Evolutionary conservation across 2,888 invertebrate species (phyloP), one percentile per base, ranked within the genome.

Genomic region (Yponomeuta plumbellus): DNA sequence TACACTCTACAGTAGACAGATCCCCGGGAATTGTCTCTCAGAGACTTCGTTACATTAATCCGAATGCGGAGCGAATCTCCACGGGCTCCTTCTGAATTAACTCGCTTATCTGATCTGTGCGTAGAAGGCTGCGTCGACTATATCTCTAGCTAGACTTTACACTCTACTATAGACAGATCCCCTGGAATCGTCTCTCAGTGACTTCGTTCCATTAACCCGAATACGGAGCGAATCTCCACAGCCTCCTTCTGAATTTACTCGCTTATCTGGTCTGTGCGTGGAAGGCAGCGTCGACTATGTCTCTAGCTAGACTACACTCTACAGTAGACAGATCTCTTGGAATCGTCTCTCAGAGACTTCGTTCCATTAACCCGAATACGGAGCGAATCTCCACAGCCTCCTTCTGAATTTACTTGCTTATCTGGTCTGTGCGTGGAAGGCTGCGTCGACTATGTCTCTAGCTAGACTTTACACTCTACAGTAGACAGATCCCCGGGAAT

Each of bases 211-310:
- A 20, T 5, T 21, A 58, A 39, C 3, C 40, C 44, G 34, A 34
- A 11, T 63, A 17, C 21, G 39, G 20, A 39, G 22, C 21, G 11
- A 8, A 26, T 57, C 52, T 6, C 23, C 40, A 3, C 21, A 65
- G 56, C 20, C 44, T 62, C 66, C 61, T 34, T 34, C 34, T 34
- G 34, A 34, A 34, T 65, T 59, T 34, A 64, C 20, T 65, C 65
- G 67, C 20, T 13, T 40, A 22, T 11, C 56, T 11, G 13, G 21
- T 67, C 67, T 67, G 26, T 65, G 67, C 1, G 2, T 23, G 11
- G 11, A 26, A n/a, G 61, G 67, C 66, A 67, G 69, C 68, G 69
- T 70, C 70, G n/a, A n/a, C n/a, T n/a, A n/a, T n/a, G n/a, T n/a
- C n/a, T n/a, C n/a, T n/a, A n/a, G n/a, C n/a, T n/a, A n/a, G n/a